Evolutionary conservation across 2,113 vertebrate genomes (phyloP).

Genomic region (Isichthys henryi): DNA sequence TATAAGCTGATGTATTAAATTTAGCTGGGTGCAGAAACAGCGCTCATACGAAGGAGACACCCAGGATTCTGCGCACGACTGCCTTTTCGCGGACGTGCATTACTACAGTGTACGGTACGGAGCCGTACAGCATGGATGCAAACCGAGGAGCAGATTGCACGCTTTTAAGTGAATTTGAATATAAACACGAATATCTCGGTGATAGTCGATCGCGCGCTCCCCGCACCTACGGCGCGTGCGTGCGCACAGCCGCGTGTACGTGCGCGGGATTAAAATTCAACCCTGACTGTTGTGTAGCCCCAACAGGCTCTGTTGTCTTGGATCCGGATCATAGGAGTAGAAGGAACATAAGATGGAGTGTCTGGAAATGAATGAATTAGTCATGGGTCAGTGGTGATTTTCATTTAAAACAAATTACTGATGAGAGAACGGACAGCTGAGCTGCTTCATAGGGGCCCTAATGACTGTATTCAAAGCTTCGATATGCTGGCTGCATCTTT

Average conservation of each 20-base stretch:
- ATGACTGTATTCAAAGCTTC: conserved; percentile 77
- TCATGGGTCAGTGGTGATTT: conserved; percentile 99
- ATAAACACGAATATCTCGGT: background rate
- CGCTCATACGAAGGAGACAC: background rate
- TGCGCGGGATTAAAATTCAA: conserved; percentile 9
- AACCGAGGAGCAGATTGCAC: background rate
- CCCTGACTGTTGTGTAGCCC: background rate
- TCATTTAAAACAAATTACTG: conserved; percentile 99
- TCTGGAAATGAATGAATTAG: conserved; percentile 99
- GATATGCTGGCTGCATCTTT: conserved; percentile 63
- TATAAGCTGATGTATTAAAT: background rate
- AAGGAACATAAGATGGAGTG: conserved; percentile 68
- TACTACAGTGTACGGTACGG: background rate
- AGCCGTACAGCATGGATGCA: background rate
- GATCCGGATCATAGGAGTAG: conserved; percentile 11
- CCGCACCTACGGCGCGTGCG: background rate
- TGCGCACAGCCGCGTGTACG: background rate
- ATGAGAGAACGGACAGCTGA: conserved; percentile 98
- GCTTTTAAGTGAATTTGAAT: background rate
- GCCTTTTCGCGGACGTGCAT: background rate
- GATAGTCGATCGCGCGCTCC: background rate
- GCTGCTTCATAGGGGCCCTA: conserved; percentile 82
- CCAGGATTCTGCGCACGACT: background rate
- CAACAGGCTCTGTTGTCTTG: conserved; percentile 16
- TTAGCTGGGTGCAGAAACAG: background rate